These are phyloP conservation scores for Acrobasis consociella DNA, from an alignment of 2,888 invertebrate species.

Conservation along the genomic window DNA sequence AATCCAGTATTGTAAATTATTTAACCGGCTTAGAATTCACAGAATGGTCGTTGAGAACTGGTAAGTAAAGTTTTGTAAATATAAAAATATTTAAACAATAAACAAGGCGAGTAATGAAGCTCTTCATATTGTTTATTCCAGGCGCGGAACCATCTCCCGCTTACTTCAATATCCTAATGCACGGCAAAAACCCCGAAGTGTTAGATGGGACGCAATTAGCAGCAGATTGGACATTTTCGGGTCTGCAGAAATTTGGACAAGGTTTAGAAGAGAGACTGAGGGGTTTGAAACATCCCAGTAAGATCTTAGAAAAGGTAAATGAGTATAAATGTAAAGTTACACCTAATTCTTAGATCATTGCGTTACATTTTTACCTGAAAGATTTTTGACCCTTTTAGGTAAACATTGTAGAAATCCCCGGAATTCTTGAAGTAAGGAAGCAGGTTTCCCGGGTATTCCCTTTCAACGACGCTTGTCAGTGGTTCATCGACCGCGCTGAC, in stretches of 20 bases:
- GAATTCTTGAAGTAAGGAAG: constrained; percentile 96
- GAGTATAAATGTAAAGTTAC: neutral
- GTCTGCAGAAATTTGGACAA: constrained; percentile 97
- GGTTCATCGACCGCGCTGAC: constrained; percentile 98
- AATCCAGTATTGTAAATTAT: constrained; percentile 97
- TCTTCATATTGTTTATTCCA: constrained; percentile 49
- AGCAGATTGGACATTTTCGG: constrained; percentile 97
- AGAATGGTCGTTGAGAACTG: constrained; percentile 92
- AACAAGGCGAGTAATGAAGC: constrained; percentile 8
- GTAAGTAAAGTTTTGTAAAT: constrained; percentile 67
- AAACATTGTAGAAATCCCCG: constrained; percentile 97
- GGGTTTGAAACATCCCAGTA: constrained; percentile 90
- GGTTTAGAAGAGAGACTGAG: constrained; percentile 94
- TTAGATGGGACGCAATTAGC: constrained; percentile 96
- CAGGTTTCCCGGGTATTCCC: constrained; percentile 96
- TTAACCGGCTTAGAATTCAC: constrained; percentile 93
- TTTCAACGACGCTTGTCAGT: constrained; percentile 97
- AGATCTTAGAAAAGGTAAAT: constrained; percentile 92
- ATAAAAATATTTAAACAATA: neutral
- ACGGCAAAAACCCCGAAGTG: constrained; percentile 92
- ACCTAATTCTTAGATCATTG: neutral
- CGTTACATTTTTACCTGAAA: constrained; percentile 3
- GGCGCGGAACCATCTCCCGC: constrained; percentile 97
- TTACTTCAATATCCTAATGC: constrained; percentile 95
- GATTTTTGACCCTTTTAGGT: constrained; percentile 81